Percentiles rank a stretch among this genome's conserved stretches.
These are phyloP conservation scores for Hemiprocne comata DNA, from an alignment of 2,113 vertebrate genomes.

Conservation along the genomic window DNA sequence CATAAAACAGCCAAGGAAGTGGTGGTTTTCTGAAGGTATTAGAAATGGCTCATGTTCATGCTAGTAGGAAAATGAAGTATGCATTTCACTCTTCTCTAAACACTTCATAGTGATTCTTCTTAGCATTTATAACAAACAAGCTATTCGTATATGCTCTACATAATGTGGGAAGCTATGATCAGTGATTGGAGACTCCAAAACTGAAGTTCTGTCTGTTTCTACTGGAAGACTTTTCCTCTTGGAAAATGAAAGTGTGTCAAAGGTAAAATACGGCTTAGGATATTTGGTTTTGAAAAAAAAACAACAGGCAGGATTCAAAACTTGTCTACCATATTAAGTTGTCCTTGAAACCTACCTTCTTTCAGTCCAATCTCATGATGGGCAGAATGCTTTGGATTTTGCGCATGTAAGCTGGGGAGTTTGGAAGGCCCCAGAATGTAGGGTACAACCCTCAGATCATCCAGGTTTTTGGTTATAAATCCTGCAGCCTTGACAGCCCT, in stretches of 20 bases:
- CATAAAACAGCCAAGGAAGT: neutral
- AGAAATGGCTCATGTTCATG: neutral
- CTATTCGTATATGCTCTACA: neutral
- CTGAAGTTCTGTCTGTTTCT: neutral
- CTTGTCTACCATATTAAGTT: neutral
- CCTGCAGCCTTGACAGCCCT: neutral
- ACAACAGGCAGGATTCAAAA: neutral
- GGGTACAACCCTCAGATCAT: neutral
- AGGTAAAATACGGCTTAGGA: neutral
- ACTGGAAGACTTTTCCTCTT: neutral
- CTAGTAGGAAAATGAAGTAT: neutral
- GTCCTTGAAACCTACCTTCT: neutral
- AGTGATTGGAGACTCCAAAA: neutral
- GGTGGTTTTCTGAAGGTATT: neutral
- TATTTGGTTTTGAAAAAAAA: neutral
- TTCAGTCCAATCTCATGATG: neutral
- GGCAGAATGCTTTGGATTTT: neutral
- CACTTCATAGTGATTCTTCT: neutral
- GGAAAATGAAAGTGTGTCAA: neutral
- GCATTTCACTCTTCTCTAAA: neutral
- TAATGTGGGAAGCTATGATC: neutral
- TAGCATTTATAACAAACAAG: neutral
- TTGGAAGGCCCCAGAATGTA: neutral
- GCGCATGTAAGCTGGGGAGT: neutral
- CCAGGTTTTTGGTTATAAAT: neutral